Conservation (phyloP, 2,113 vertebrate species). For the Turnix velox region DNA sequence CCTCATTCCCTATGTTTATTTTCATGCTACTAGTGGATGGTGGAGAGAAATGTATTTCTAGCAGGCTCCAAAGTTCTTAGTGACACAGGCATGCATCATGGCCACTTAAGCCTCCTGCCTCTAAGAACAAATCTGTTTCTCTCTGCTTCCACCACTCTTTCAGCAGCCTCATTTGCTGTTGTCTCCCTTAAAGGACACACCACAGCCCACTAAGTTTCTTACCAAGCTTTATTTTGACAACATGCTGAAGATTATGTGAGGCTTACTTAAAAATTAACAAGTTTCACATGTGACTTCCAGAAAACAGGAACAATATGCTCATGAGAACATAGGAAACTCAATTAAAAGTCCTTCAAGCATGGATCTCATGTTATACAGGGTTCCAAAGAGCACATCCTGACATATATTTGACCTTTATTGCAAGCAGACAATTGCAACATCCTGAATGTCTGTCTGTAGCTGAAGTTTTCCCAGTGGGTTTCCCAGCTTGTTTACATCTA, state of each 20-base stretch:
- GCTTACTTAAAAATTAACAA: constrained; percentile 1
- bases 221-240: constrained; percentile 8
- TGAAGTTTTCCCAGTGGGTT: constrained; percentile 1
- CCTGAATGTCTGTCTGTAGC: not conserved
- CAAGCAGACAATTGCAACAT: not conserved
- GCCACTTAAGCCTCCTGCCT: not conserved
- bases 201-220: not conserved
- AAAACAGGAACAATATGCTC: not conserved
- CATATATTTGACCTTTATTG: constrained; percentile 12
- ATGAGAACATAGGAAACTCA: constrained; percentile 8
- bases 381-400: constrained; percentile 8
- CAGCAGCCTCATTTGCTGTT: not conserved
- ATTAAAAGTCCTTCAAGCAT: not conserved
- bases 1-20: not conserved
- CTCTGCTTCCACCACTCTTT: not conserved
- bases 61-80: not conserved
- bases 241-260: not conserved
- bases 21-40: not conserved
- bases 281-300: not conserved
- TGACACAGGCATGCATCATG: no score
- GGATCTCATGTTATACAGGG: not conserved
- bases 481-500: not conserved
- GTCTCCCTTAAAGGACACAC: not conserved
- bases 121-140: not conserved
- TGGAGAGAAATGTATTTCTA: not conserved